Evolutionary conservation across 1,140 invertebrate species (phyloP).

Genomic region (Eufriesea mexicana): DNA sequence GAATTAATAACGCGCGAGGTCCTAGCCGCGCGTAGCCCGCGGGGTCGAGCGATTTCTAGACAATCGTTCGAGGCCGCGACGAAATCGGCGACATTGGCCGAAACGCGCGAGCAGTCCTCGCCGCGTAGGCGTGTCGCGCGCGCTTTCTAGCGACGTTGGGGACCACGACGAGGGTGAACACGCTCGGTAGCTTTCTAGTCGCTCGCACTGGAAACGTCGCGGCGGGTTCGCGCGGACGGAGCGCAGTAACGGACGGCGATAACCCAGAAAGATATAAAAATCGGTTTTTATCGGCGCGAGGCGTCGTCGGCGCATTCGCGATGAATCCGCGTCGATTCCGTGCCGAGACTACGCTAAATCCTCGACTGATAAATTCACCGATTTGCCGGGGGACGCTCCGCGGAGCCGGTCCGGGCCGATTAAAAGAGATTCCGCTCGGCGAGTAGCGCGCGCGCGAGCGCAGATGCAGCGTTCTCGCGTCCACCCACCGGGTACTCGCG

Average conservation of each 20-base stretch:
- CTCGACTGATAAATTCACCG: background rate
- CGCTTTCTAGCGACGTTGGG: too few species aligned
- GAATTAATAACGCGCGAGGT: background rate
- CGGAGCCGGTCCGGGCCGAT: background rate
- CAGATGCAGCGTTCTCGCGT: background rate
- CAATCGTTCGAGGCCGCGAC: too few species aligned
- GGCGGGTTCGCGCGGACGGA: background rate
- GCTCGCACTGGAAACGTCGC: slow-evolving; percentile 41
- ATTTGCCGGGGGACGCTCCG: background rate
- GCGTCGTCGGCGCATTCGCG: background rate
- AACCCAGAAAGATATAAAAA: slow-evolving; percentile 54
- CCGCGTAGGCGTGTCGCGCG: too few species aligned
- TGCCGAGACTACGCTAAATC: too few species aligned
- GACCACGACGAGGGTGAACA: too few species aligned
- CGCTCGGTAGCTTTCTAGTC: slow-evolving; percentile 51
- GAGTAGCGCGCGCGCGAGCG: too few species aligned
- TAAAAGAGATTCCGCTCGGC: slow-evolving; percentile 8
- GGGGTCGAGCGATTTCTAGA: background rate
- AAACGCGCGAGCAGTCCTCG: too few species aligned
- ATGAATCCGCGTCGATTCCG: background rate
- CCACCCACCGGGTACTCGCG: slow-evolving; percentile 29
- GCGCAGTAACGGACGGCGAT: slow-evolving; percentile 30
- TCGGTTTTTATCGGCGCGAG: slow-evolving; percentile 9
- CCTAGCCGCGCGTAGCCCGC: too few species aligned
- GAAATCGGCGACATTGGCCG: too few species aligned